Evolutionary conservation across 2,888 invertebrate genomes (phyloP).

Genomic region (Erynnis tages): DNA sequence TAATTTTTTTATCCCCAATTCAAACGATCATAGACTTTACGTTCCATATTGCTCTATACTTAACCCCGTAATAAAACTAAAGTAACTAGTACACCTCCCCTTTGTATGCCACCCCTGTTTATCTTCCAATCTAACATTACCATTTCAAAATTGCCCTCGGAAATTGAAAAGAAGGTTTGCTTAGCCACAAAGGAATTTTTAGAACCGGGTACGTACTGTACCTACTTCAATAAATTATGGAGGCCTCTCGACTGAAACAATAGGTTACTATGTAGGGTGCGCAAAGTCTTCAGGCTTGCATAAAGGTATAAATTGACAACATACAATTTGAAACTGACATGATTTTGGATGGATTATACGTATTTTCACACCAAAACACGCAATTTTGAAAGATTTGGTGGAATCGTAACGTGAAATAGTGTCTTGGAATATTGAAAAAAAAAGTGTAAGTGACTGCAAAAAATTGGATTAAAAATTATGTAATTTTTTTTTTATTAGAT

Average conservation of each 20-base stretch:
- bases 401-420: too few relatives aligned
- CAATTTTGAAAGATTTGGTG: too few relatives aligned
- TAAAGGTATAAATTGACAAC: constrained; percentile 3
- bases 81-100: constrained; percentile 5
- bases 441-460: too few relatives aligned
- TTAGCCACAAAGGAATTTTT: constrained; percentile 22
- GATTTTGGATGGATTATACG: neutral
- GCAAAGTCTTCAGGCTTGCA: constrained; percentile 9
- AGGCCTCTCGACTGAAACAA: constrained; percentile 15
- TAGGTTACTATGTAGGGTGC: constrained; percentile 21
- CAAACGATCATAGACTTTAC: too few relatives aligned
- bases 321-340: neutral
- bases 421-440: too few relatives aligned
- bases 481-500: too few relatives aligned
- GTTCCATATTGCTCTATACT: too few relatives aligned
- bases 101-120: constrained; percentile 13
- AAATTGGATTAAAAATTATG: too few relatives aligned
- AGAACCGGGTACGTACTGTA: neutral
- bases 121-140: constrained; percentile 16
- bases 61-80: too few relatives aligned
- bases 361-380: too few relatives aligned
- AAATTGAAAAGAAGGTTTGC: constrained; percentile 18
- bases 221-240: constrained; percentile 17
- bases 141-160: constrained; percentile 4
- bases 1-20: too few relatives aligned